These are phyloP conservation scores for Aleadryas rufinucha DNA, from an alignment of 2,113 vertebrate genomes.

Conservation along the genomic window DNA sequence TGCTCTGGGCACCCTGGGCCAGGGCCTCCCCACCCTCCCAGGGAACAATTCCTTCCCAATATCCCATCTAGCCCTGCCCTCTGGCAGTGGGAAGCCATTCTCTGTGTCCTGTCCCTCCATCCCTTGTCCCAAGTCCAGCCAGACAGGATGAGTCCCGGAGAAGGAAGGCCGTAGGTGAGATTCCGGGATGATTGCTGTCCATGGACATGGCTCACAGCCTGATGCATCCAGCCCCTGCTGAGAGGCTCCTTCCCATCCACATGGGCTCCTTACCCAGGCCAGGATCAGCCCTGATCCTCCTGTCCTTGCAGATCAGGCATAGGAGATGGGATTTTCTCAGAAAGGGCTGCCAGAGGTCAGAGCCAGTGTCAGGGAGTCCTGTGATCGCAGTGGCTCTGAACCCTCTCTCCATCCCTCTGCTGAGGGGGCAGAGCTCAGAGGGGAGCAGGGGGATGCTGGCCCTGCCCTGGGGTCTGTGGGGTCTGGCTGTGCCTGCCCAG, in stretches of 20 bases:
- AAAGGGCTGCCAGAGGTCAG: not conserved
- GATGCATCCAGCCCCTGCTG: not conserved
- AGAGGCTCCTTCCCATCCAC: not conserved
- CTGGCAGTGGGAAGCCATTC: not conserved
- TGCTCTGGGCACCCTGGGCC: not conserved
- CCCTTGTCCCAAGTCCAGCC: not conserved
- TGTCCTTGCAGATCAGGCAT: fast-evolving
- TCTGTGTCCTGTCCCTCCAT: not conserved
- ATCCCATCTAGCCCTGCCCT: not conserved
- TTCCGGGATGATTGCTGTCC: not conserved
- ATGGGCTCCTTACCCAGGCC: not conserved
- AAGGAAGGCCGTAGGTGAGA: not conserved
- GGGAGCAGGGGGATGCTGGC: not conserved
- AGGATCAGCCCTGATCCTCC: not conserved
- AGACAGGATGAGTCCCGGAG: not conserved
- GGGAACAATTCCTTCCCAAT: not conserved
- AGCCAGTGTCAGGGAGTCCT: fast-evolving
- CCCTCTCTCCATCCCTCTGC: not conserved
- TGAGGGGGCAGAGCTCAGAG: fast-evolving
- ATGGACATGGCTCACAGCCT: not conserved
- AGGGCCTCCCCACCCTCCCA: not conserved
- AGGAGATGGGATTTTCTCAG: not conserved
- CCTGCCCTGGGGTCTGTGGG: not conserved
- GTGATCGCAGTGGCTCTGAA: not conserved
- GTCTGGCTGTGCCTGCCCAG: not conserved